These are phyloP conservation scores for Ditylenchus dipsaci DNA, from an alignment of 1,140 invertebrate genomes.

Conservation along the genomic window DNA sequence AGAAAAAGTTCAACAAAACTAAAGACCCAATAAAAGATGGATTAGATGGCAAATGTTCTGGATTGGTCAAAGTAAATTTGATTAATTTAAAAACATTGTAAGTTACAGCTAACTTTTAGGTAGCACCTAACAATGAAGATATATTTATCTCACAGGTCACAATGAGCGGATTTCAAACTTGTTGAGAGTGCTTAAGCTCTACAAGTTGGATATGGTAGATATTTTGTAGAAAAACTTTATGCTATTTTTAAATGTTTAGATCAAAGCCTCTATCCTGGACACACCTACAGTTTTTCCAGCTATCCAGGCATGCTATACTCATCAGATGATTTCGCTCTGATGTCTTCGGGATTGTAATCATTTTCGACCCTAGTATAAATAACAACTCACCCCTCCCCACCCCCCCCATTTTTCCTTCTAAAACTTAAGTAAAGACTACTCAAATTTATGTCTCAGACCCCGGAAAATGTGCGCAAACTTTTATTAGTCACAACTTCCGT, in stretches of 20 bases:
- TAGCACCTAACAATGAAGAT: constrained; percentile 61
- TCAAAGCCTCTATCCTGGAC: constrained; percentile 62
- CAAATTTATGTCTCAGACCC: too few species aligned
- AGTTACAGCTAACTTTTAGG: constrained; percentile 3
- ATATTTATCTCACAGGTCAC: constrained; percentile 69
- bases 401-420: too few species aligned
- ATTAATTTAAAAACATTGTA: not conserved
- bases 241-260: constrained; percentile 32
- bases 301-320: constrained; percentile 81
- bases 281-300: constrained; percentile 73
- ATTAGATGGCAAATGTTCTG: constrained; percentile 64
- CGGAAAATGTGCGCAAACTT: too few species aligned
- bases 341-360: constrained; percentile 67
- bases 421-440: too few species aligned
- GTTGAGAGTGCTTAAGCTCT: constrained; percentile 81
- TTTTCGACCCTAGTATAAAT: too few species aligned
- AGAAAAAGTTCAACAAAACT: constrained; percentile 60
- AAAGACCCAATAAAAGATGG: constrained; percentile 45
- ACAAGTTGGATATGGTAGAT: constrained; percentile 71
- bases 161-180: constrained; percentile 74
- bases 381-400: too few species aligned
- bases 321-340: constrained; percentile 79
- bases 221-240: not conserved
- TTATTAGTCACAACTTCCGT: too few species aligned
- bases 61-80: constrained; percentile 64